phyloP scores from a whole-genome alignment of 2,797 vertebrate genomes.

The Avahi laniger region DNA sequence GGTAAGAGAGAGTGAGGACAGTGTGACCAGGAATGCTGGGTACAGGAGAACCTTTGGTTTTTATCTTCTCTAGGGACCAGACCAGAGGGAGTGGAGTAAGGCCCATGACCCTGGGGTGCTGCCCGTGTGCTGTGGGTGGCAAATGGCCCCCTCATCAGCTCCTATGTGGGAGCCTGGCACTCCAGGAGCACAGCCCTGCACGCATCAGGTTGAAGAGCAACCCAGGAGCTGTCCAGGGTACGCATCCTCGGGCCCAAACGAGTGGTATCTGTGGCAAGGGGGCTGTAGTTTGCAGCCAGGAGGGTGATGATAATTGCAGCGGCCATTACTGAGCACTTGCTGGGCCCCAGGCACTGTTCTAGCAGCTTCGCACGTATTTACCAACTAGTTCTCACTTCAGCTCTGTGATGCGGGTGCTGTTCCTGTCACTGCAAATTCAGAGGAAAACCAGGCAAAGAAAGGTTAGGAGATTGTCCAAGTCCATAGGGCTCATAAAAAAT shows the following conservation, averaged over 20 bases:
- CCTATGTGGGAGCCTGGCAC: not conserved
- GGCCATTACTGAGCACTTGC: accelerated
- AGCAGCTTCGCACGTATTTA: not conserved
- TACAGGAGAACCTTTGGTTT: not conserved
- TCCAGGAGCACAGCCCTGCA: not conserved
- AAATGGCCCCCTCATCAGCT: not conserved
- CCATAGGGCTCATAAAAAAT: not conserved
- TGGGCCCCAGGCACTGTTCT: not conserved
- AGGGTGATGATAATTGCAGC: not conserved
- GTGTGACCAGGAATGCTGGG: not conserved
- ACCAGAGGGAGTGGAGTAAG: not conserved
- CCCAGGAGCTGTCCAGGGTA: not conserved
- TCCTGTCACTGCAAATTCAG: not conserved
- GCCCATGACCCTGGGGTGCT: not conserved
- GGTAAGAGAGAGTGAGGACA: not conserved
- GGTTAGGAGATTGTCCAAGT: not conserved
- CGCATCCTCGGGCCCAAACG: not conserved
- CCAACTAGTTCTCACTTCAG: not conserved
- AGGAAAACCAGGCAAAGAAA: not conserved
- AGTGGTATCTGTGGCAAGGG: not conserved
- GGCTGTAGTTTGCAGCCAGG: not conserved
- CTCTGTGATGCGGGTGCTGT: not conserved
- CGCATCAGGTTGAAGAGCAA: not conserved
- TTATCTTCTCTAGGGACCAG: not conserved
- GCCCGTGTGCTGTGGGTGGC: not conserved